phyloP scores from a whole-genome alignment of 2,888 invertebrate genomes.

The Cetonia aurata region DNA sequence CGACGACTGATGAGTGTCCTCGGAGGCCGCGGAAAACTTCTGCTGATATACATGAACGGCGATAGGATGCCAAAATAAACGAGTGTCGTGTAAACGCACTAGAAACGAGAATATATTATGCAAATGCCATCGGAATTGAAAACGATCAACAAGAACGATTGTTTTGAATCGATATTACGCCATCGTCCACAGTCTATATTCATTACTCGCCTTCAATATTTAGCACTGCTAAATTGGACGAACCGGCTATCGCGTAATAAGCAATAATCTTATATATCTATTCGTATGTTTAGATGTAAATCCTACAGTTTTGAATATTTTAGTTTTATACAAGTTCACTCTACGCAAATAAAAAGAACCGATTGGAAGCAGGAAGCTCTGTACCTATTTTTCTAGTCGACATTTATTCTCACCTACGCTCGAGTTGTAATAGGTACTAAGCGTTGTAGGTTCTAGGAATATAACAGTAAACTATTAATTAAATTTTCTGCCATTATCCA shows the following conservation, averaged over 20 bases:
- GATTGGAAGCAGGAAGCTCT: too few relatives aligned
- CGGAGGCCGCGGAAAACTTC: not conserved
- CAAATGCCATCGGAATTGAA: not conserved
- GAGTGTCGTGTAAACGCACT: not conserved
- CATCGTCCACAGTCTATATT: not conserved
- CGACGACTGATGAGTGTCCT: constrained; percentile 1
- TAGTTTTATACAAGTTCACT: too few relatives aligned
- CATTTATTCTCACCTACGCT: too few relatives aligned
- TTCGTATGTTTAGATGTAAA: too few relatives aligned
- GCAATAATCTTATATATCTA: too few relatives aligned
- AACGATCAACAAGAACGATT: constrained; percentile 10
- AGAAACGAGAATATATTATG: constrained; percentile 8
- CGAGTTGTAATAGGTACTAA: too few relatives aligned
- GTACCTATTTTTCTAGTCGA: too few relatives aligned
- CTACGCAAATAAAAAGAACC: too few relatives aligned
- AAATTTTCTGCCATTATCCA: too few relatives aligned
- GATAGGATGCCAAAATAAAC: not conserved
- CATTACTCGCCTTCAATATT: not conserved
- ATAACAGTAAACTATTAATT: too few relatives aligned
- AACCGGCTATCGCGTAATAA: not conserved
- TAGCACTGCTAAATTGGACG: not conserved
- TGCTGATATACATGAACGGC: constrained; percentile 1
- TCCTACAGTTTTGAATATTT: too few relatives aligned
- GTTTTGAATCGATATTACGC: constrained; percentile 10
- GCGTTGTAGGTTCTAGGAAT: too few relatives aligned